A percentile compares a stretch with the other conserved stretches of the same genome.
Evolutionary conservation across 2,113 vertebrate species (phyloP).

Genomic region (Zeus faber): DNA sequence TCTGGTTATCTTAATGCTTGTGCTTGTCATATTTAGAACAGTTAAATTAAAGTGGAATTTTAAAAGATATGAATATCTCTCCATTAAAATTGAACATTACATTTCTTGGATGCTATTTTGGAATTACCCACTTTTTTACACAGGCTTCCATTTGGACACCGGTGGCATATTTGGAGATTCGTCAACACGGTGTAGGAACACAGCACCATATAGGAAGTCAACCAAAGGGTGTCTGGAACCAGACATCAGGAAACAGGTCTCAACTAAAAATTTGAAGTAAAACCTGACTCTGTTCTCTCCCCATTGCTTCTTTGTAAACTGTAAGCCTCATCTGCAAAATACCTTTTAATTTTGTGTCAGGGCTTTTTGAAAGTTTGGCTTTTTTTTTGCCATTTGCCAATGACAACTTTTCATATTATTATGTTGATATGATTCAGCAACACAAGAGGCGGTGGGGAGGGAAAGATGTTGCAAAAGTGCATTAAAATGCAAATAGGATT

Average conservation of each 20-base stretch:
- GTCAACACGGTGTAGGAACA: too few species aligned
- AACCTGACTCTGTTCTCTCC: constrained; percentile 14
- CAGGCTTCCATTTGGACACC: too few species aligned
- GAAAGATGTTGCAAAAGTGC: constrained; percentile 6
- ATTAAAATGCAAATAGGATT: constrained; percentile 35
- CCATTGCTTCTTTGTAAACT: background rate
- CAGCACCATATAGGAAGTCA: too few species aligned
- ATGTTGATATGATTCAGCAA: constrained; percentile 4
- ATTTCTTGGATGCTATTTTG: too few species aligned
- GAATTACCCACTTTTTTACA: too few species aligned
- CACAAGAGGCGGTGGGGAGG: constrained; percentile 1
- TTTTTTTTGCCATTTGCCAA: background rate
- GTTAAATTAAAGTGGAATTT: too few species aligned
- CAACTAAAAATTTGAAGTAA: constrained; percentile 28
- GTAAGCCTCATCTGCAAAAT: constrained; percentile 9
- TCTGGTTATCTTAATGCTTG: too few species aligned
- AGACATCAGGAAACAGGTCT: constrained; percentile 33
- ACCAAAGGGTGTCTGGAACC: too few species aligned
- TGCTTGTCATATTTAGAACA: too few species aligned
- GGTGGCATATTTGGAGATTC: too few species aligned
- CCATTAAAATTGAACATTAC: too few species aligned
- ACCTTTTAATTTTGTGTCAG: background rate
- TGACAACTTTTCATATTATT: constrained; percentile 30
- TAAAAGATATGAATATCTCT: too few species aligned
- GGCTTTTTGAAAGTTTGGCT: background rate